A percentile compares a stretch with the other conserved stretches of the same genome.
phyloP scores from a whole-genome alignment of 2,797 vertebrate species.

The Okamejei kenojei region DNA sequence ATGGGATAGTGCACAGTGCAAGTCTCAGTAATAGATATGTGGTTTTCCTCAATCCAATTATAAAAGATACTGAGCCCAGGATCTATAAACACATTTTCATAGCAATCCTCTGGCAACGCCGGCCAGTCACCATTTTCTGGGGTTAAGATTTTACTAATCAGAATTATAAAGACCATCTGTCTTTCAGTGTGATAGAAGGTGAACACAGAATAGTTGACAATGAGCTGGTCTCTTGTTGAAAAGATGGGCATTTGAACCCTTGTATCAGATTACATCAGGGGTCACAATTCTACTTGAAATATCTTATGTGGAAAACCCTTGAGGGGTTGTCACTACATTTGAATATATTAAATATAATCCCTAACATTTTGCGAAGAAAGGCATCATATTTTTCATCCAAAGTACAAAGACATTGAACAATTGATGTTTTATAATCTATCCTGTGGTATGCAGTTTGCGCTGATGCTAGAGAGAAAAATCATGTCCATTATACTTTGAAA shows the following conservation, averaged over 20 bases:
- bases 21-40: background rate
- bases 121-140: background rate
- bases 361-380: background rate
- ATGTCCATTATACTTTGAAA: conserved; percentile 54
- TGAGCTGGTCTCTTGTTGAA: background rate
- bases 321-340: background rate
- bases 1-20: background rate
- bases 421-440: conserved; percentile 50
- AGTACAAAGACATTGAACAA: conserved; percentile 56
- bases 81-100: background rate
- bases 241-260: background rate
- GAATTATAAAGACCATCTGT: background rate
- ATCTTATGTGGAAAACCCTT: background rate
- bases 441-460: conserved; percentile 50
- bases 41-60: background rate
- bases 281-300: too few species aligned
- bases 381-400: conserved; percentile 40
- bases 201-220: background rate
- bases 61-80: background rate
- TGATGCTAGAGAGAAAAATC: conserved; percentile 54
- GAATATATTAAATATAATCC: background rate
- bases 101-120: background rate
- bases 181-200: background rate
- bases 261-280: background rate
- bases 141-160: background rate